Evolutionary conservation across 2,888 invertebrate genomes (phyloP), one percentile per base, ranked within the genome.

Genomic region (Hipparchia semele): DNA sequence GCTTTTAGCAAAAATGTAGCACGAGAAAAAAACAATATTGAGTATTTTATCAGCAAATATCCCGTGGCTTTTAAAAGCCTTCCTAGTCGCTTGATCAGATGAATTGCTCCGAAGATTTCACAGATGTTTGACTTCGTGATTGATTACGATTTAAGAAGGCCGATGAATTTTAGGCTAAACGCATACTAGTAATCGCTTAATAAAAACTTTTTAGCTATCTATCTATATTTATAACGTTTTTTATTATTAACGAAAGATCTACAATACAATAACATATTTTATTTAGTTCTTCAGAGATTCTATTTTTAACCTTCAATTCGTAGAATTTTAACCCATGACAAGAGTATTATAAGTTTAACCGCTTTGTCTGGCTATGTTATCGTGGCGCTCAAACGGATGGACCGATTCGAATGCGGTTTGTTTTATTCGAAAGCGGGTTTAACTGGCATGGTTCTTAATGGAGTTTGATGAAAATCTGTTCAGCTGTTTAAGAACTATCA

Each of bases 51-150:
- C 39, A 9, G 23, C 49, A 33, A 68, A 49, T 49, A 33, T 46
- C 60, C 7, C 59, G 54, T 6, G 6, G 68, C 51, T 60, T 68
- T 68, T 72, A 72, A 73, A 70, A 64, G 49, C 60, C 59, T 65
- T 70, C 70, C 58, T 60, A 70, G 68, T 60, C 59, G 71, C 72
- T 78, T 75, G 76, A 74, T 79, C 79, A 81, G 79, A 81, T 80
- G 77, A 76, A 84, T 85, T 82, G 83, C 84, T 81, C 78, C 76
- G 78, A 80, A 84, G 81, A 84, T 86, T 86, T 85, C 81, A 84
- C 83, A 84, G 83, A 83, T 83, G 81, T 85, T 86, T 86, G 83
- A 83, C 81, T 86, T 83, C 77, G 81, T 86, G 84, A 87, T 85
- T 81, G 84, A 86, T 86, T 81, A 79, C 82, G 75, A 49, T 49